Conservation (phyloP, 2,797 vertebrate species). For the Cuniculus paca region DNA sequence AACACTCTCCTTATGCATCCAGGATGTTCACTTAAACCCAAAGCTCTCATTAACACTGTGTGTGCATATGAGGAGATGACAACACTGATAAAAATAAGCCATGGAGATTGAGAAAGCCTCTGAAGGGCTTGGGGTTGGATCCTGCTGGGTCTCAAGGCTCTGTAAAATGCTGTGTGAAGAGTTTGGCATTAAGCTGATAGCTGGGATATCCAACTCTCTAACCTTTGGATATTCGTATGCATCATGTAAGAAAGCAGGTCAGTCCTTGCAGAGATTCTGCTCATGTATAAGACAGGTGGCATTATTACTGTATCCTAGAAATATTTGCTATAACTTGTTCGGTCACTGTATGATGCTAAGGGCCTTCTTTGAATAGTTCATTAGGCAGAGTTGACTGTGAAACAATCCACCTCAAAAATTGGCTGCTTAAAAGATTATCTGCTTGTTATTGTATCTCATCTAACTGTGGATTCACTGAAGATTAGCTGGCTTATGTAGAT, state of each 20-base stretch:
- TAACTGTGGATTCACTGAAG: background rate
- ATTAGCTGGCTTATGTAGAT: background rate
- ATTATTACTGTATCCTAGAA: background rate
- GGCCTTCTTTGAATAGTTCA: background rate
- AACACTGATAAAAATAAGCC: background rate
- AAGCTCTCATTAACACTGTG: background rate
- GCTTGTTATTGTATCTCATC: background rate
- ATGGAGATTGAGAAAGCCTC: background rate
- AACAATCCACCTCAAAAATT: background rate
- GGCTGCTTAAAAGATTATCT: background rate
- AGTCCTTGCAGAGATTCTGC: background rate
- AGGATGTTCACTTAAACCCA: background rate
- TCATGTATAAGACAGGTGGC: background rate
- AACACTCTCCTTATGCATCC: background rate
- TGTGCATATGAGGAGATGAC: background rate
- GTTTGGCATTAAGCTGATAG: background rate
- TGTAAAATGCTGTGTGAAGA: background rate
- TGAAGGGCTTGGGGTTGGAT: background rate
- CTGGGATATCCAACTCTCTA: background rate
- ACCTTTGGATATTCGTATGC: background rate
- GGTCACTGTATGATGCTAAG: background rate
- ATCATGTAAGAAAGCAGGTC: background rate
- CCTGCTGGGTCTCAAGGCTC: background rate
- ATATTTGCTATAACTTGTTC: too few species aligned
- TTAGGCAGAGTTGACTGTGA: background rate